Conservation (phyloP, 2,888 invertebrate genomes). For the Zaprionus obscuricornis region DNA sequence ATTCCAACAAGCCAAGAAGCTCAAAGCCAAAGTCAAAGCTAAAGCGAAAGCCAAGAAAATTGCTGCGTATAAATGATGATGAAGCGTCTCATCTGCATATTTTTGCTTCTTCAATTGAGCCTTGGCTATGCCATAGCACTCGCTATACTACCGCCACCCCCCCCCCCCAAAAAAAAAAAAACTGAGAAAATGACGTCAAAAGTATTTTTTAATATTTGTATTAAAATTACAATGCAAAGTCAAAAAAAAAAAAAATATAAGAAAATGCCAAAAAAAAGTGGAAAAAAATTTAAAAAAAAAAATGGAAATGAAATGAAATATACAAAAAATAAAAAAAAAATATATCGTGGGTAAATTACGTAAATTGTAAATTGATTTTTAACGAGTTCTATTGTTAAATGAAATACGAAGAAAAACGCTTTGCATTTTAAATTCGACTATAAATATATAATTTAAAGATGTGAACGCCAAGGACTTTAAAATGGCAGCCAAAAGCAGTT, state of each 20-base stretch:
- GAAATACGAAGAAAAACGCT: not conserved
- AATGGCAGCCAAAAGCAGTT: constrained; percentile 1
- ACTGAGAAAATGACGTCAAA: constrained; percentile 53
- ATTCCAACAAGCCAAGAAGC: constrained; percentile 39
- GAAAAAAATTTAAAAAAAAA: no score
- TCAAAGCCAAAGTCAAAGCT: constrained; percentile 13
- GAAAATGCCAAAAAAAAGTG: no score
- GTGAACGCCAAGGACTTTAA: no score
- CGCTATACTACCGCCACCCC: no score
- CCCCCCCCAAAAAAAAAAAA: no score
- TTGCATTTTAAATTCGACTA: no score
- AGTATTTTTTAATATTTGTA: constrained; percentile 41
- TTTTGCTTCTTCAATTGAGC: constrained; percentile 50
- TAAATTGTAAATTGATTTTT: constrained; percentile 46
- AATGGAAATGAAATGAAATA: no score
- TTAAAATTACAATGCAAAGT: constrained; percentile 47
- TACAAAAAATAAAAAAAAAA: no score
- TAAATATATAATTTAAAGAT: no score
- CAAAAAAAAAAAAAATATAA: no score
- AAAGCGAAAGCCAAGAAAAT: constrained; percentile 32
- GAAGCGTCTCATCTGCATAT: constrained; percentile 67
- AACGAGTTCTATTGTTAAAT: constrained; percentile 27
- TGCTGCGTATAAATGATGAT: constrained; percentile 57
- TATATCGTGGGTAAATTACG: constrained; percentile 15
- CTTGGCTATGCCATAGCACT: no score